Evolutionary conservation across 2,113 vertebrate genomes (phyloP).

Genomic region (Siphamia tubifer): DNA sequence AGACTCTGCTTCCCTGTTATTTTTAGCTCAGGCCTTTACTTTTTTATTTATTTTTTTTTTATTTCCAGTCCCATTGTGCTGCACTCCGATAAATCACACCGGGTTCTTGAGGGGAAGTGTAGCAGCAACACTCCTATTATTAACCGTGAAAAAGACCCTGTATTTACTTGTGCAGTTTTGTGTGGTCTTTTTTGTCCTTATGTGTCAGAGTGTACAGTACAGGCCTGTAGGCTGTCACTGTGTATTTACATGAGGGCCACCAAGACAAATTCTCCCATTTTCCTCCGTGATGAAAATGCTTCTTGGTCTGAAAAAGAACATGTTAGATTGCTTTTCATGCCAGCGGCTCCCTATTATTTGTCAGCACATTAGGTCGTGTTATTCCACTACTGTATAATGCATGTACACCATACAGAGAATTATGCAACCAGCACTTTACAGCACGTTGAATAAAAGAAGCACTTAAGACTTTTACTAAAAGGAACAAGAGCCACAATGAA

Average conservation of each 20-base stretch:
- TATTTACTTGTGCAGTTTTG: not conserved
- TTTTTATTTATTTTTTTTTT: not conserved
- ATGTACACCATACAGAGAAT: not conserved
- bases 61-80: slow-evolving; percentile 17
- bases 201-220: not conserved
- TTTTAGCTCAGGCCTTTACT: slow-evolving; percentile 27
- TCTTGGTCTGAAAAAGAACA: not conserved
- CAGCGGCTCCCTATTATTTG: not conserved
- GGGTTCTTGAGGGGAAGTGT: not conserved
- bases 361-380: not conserved
- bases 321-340: not conserved
- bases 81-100: not conserved
- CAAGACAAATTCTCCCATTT: not conserved
- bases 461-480: not conserved
- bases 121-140: not conserved
- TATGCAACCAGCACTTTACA: not conserved
- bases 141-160: not conserved
- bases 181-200: not conserved
- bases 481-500: not conserved
- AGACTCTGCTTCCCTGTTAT: slow-evolving; percentile 23
- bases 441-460: not conserved
- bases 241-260: not conserved
- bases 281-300: not conserved
- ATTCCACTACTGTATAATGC: not conserved
- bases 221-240: not conserved